Conservation (phyloP, 2,113 vertebrate species). For the Thalassoma bifasciatum region DNA sequence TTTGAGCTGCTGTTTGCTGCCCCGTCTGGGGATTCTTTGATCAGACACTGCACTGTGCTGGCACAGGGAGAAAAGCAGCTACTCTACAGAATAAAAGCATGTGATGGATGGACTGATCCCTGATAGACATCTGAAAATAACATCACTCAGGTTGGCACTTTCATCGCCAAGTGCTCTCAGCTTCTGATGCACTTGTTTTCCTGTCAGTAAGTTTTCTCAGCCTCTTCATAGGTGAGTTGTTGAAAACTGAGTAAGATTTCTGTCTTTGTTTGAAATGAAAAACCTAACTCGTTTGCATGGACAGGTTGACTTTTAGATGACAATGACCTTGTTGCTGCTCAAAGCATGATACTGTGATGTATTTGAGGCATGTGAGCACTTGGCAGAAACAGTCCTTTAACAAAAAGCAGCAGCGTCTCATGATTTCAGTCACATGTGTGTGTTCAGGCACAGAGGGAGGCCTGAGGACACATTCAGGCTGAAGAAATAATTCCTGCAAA, state of each 20-base stretch:
- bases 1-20: conserved; percentile 34
- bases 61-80: background rate
- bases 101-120: conserved; percentile 14
- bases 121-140: too few relatives aligned
- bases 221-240: conserved; percentile 43
- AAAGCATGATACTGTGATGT: background rate
- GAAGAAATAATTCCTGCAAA: conserved; percentile 44
- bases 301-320: background rate
- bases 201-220: conserved; percentile 30
- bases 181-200: conserved; percentile 12
- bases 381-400: conserved; percentile 7
- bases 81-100: background rate
- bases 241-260: background rate
- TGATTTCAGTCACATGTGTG: conserved; percentile 23
- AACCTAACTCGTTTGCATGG: background rate
- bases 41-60: background rate
- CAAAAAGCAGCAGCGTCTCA: background rate
- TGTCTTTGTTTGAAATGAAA: background rate
- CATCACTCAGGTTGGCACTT: conserved; percentile 19
- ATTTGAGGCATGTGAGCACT: conserved; percentile 9
- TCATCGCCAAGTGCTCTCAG: conserved; percentile 1
- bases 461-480: background rate
- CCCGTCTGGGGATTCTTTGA: conserved; percentile 18
- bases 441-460: conserved; percentile 8
- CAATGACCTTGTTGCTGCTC: conserved; percentile 16